Percentiles rank a stretch among this genome's conserved stretches.
phyloP scores from a whole-genome alignment of 2,797 vertebrate genomes.

The Petrocephalus sullivani region DNA sequence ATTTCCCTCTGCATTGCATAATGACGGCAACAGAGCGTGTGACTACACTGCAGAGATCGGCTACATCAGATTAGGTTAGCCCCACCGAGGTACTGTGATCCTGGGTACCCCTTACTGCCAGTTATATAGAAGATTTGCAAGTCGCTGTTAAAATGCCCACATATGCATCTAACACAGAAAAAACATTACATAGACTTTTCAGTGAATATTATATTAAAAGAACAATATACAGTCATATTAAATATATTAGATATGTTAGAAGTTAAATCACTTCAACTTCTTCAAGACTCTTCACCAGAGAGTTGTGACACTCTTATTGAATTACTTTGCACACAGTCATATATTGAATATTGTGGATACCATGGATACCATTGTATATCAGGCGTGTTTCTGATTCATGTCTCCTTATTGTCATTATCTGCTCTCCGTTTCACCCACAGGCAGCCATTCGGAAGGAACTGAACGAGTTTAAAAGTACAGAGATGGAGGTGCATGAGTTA shows the following conservation, averaged over 20 bases:
- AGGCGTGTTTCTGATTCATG: neutral
- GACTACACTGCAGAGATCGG: neutral
- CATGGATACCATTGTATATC: neutral
- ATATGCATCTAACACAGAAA: neutral
- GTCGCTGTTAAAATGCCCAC: neutral
- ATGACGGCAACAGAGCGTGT: neutral
- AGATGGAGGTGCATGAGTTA: slow-evolving; percentile 99
- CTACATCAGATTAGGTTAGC: neutral
- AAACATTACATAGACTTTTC: neutral
- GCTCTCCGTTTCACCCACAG: slow-evolving; percentile 54
- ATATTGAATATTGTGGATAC: neutral
- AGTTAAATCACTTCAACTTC: neutral
- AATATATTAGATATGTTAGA: neutral
- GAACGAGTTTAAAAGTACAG: slow-evolving; percentile 98
- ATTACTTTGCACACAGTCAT: neutral
- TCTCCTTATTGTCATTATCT: neutral
- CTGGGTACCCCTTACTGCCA: neutral
- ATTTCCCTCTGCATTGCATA: neutral
- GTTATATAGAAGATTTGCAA: neutral
- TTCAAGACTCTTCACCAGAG: neutral
- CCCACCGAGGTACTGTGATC: neutral
- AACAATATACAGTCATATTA: neutral
- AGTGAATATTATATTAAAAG: neutral
- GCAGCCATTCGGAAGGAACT: slow-evolving; percentile 98
- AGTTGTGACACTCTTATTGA: neutral